These are phyloP conservation scores for Tachina grossa DNA, from an alignment of 2,888 invertebrate species.

Conservation along the genomic window DNA sequence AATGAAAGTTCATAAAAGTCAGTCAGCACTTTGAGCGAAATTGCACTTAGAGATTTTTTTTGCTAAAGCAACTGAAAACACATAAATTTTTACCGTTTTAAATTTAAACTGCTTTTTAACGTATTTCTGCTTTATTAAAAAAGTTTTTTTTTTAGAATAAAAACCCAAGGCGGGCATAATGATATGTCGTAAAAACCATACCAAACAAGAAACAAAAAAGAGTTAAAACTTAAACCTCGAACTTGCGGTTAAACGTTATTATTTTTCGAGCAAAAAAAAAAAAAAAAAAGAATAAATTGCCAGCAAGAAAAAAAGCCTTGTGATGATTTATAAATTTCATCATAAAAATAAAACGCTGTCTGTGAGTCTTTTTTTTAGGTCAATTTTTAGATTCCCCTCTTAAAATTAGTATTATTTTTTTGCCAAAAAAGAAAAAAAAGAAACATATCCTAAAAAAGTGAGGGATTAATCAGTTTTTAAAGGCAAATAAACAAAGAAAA, in stretches of 20 bases:
- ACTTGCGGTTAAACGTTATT: constrained; percentile 56
- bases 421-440: constrained; percentile 2
- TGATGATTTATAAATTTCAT: constrained; percentile 48
- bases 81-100: constrained; percentile 55
- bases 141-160: background rate
- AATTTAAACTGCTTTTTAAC: constrained; percentile 31
- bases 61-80: constrained; percentile 27
- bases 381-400: constrained; percentile 27
- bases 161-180: constrained; percentile 31
- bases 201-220: background rate
- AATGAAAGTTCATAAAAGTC: constrained; percentile 49
- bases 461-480: constrained; percentile 35
- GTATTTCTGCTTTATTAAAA: background rate
- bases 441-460: constrained; percentile 9
- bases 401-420: constrained; percentile 29
- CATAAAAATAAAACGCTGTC: constrained; percentile 6
- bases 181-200: constrained; percentile 35
- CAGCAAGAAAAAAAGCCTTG: background rate
- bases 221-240: constrained; percentile 48
- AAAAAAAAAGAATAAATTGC: constrained; percentile 3
- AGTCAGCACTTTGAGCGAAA: constrained; percentile 36
- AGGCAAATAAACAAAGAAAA: constrained; percentile 23
- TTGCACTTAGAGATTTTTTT: background rate
- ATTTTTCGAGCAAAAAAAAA: constrained; percentile 31
- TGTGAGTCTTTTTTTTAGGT: constrained; percentile 39